phyloP scores from a whole-genome alignment of 2,888 invertebrate species.

The Drosophila cracens region DNA sequence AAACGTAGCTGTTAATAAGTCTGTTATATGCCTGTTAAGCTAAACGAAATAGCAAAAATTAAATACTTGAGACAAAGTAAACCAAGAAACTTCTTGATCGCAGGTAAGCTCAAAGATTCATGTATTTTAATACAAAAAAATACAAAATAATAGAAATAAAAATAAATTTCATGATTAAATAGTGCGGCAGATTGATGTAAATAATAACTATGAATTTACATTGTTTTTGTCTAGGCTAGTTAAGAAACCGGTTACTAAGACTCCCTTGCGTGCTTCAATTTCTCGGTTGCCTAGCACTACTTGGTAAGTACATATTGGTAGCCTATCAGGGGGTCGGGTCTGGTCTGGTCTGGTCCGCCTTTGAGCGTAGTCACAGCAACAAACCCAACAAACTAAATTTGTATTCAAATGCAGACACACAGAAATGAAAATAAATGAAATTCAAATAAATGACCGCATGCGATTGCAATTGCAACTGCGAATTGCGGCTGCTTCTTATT shows the following conservation, averaged over 20 bases:
- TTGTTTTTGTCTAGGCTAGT: conserved; percentile 25
- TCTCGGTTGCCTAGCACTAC: conserved; percentile 30
- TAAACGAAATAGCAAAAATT: conserved; percentile 10
- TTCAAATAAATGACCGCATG: conserved; percentile 34
- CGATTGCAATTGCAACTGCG: conserved; percentile 31
- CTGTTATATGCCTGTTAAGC: conserved; percentile 15
- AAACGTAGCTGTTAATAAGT: conserved; percentile 1
- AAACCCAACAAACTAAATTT: conserved; percentile 46
- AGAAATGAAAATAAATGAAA: conserved; percentile 37
- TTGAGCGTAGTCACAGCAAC: conserved; percentile 48
- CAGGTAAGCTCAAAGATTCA: background rate
- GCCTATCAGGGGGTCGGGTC: conserved; percentile 13
- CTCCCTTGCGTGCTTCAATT: conserved; percentile 34
- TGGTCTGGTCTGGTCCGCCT: conserved; percentile 3
- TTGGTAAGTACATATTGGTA: conserved; percentile 11
- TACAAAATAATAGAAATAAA: background rate
- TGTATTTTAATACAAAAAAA: background rate
- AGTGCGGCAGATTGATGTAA: background rate
- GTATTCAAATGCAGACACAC: conserved; percentile 37
- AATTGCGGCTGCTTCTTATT: conserved; percentile 15
- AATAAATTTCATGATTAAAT: background rate
- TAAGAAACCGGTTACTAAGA: conserved; percentile 45
- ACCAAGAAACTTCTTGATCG: background rate
- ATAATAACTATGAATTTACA: background rate
- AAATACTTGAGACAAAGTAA: conserved; percentile 10